Evolutionary conservation across 2,797 vertebrate species (phyloP).

Genomic region (Mus caroli): DNA sequence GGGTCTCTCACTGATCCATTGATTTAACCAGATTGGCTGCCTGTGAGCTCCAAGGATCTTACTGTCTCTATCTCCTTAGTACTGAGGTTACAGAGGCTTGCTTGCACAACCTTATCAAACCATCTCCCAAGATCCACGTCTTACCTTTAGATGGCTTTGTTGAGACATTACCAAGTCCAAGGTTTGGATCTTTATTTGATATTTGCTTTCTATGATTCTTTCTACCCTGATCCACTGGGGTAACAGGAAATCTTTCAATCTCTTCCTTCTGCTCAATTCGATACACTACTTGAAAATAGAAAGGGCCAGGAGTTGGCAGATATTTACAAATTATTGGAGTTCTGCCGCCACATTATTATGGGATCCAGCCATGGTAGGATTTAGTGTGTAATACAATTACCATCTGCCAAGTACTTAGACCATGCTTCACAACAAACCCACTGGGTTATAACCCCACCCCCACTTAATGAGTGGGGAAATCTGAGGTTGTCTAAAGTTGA

Average conservation of each 20-base stretch:
- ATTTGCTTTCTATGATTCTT: conserved; percentile 21
- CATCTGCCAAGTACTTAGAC: neutral
- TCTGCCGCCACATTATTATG: conserved; percentile 25
- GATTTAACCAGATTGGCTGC: neutral
- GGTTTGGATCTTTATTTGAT: neutral
- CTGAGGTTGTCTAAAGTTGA: conserved; percentile 56
- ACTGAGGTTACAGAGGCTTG: too few relatives aligned
- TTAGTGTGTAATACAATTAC: conserved; percentile 47
- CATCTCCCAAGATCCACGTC: neutral
- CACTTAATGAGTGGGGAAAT: conserved; percentile 18
- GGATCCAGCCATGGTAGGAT: neutral
- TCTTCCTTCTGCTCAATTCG: conserved; percentile 5
- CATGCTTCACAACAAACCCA: neutral
- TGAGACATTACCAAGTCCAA: conserved; percentile 30
- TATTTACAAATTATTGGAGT: conserved; percentile 27
- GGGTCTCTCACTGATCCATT: neutral
- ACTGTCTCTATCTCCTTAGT: neutral
- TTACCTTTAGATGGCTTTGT: conserved; percentile 29
- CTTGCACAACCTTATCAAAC: neutral
- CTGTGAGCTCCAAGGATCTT: neutral
- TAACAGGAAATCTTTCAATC: neutral
- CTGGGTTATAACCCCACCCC: neutral
- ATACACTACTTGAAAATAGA: neutral
- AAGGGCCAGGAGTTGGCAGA: neutral
- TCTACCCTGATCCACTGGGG: neutral